A percentile compares a stretch with the other conserved stretches of the same genome.
Conservation (phyloP, 2,797 vertebrate genomes). For the Kryptolebias ocellatus region DNA sequence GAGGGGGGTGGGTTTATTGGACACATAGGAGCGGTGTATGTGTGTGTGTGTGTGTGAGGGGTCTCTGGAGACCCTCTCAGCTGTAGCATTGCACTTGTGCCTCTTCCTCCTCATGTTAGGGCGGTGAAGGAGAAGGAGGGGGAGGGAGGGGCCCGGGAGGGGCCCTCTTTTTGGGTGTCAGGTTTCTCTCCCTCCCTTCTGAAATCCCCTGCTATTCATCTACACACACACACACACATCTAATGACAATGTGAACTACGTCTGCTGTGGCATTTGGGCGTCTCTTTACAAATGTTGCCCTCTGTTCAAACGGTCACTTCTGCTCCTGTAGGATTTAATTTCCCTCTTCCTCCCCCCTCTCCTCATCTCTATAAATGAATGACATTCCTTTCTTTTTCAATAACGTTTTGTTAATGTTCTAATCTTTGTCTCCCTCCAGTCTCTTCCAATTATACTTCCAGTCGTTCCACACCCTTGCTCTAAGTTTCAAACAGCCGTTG, state of each 20-base stretch:
- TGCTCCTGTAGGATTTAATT: slow-evolving; percentile 47
- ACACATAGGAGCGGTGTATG: slow-evolving; percentile 4
- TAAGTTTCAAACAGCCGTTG: slow-evolving; percentile 35
- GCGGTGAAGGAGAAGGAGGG: slow-evolving; percentile 6
- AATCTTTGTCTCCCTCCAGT: slow-evolving; percentile 44
- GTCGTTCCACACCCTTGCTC: slow-evolving; percentile 34
- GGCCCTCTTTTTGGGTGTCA: slow-evolving; percentile 58
- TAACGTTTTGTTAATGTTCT: background rate
- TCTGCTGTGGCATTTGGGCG: slow-evolving; percentile 69
- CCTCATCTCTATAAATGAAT: slow-evolving; percentile 58
- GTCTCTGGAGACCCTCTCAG: slow-evolving; percentile 68
- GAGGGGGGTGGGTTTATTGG: slow-evolving; percentile 17
- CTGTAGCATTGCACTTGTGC: slow-evolving; percentile 71
- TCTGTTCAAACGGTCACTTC: slow-evolving; percentile 63
- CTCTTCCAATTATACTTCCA: slow-evolving; percentile 64
- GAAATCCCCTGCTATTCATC: slow-evolving; percentile 69
- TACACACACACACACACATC: background rate
- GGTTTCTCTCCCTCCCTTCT: slow-evolving; percentile 50
- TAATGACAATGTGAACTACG: slow-evolving; percentile 49
- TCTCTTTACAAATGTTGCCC: slow-evolving; percentile 75
- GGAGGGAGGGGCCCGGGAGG: slow-evolving; percentile 8
- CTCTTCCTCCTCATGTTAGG: slow-evolving; percentile 56
- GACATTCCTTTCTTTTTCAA: slow-evolving; percentile 44
- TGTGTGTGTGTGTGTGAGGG: slow-evolving; percentile 32
- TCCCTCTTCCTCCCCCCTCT: slow-evolving; percentile 38